Evolutionary conservation across 2,797 vertebrate species (phyloP), one percentile per base, ranked within the genome.

Genomic region (Trichosurus vulpecula): DNA sequence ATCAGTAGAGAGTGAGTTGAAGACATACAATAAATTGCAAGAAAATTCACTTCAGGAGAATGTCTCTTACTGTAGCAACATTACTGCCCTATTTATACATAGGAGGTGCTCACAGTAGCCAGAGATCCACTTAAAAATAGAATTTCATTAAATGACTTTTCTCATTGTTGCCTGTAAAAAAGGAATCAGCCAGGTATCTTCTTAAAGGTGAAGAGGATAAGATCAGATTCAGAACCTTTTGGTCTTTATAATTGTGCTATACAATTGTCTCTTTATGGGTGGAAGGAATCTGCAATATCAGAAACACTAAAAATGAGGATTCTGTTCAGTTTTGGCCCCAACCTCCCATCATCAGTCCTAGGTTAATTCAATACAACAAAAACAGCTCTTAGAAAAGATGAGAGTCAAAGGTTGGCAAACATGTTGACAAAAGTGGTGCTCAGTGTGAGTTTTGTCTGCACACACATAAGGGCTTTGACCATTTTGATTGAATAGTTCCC

Each of bases 21-120:
- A 96, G 92, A 96, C 52, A 52, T 54, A 90, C 56, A 97, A 96
- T 97, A 98, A 96, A 98, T 97, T 0, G 0, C 0, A 3, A 95
- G 96, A 96, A 98, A 98, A 97, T 97, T 98, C 35, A 97, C 98
- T 98, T 98, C 54, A 97, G n/a, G 91, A 92, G 2, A 14, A 94
- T 96, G 27, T 95, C 74, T 91, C 57, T 92, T 92, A 58, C 55
- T 97, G 74, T 35, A 93, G 90, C n/a, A 96, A 89, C 56, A 94
- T 81, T 89, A 74, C 51, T 91, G 95, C 96, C 61, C 87, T 96
- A 95, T 52, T 91, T 94, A 96, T 94, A 94, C 89, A 54, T 25
- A 58, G 16, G 54, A 97, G 93, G 52, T 95, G 92, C 95, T 97
- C 90, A 93, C 89, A 95, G 41, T 90, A 95, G 96, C 66, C 95